Evolutionary conservation across 2,797 vertebrate genomes (phyloP).

Genomic region (Kryptopterus vitreolus): DNA sequence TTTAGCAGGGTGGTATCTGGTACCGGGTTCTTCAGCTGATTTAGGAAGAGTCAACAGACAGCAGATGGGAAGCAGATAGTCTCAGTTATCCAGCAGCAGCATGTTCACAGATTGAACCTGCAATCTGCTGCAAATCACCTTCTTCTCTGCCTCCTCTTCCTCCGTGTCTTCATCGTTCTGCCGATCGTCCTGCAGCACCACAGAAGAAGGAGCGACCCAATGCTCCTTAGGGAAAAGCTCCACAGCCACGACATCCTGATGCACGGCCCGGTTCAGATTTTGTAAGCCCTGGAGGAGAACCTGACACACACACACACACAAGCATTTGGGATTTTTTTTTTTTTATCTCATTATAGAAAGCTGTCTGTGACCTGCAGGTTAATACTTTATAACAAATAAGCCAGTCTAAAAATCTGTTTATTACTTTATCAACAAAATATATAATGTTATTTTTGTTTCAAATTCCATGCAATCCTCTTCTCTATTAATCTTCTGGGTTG

Average conservation of each 20-base stretch:
- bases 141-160: slow-evolving; percentile 83
- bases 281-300: slow-evolving; percentile 91
- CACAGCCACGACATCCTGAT: slow-evolving; percentile 93
- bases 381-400: background rate
- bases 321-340: background rate
- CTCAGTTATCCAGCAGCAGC: background rate
- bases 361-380: background rate
- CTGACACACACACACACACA: slow-evolving; percentile 62
- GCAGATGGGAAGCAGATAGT: background rate
- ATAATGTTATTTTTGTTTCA: too few relatives aligned
- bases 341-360: too few relatives aligned
- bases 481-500: too few relatives aligned
- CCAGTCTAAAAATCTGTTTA: background rate
- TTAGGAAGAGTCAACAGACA: slow-evolving; percentile 27
- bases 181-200: slow-evolving; percentile 90
- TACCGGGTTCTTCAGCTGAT: slow-evolving; percentile 74
- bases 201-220: slow-evolving; percentile 88
- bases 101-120: background rate
- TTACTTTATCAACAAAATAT: too few relatives aligned
- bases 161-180: slow-evolving; percentile 81
- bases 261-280: slow-evolving; percentile 89
- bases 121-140: slow-evolving; percentile 62
- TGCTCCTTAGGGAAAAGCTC: slow-evolving; percentile 81
- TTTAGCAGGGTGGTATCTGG: slow-evolving; percentile 73
- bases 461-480: too few relatives aligned